Evolutionary conservation across 2,113 vertebrate genomes (phyloP), one percentile per base, ranked within the genome.

Genomic region (Rhizomys pruinosus): DNA sequence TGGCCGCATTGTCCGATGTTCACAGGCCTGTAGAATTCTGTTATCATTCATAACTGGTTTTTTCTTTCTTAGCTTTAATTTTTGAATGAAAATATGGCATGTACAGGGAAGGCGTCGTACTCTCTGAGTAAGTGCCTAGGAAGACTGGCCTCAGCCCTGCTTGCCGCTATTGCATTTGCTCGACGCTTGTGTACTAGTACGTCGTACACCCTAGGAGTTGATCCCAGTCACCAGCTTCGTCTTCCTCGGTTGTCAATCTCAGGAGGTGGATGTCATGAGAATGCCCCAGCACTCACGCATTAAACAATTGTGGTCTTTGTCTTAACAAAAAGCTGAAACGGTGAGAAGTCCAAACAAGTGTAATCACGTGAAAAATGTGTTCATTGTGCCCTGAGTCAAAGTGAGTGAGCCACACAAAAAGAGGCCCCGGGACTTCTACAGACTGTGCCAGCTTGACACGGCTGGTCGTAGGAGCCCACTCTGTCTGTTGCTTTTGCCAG

Each of bases 211-310:
- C n/a, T n/a, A 99, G 82, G 73, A 93, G 76, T 98, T 98, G 91
- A 96, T 94, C 79, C 98, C 98, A 78, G 98, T 98, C 96, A 99
- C 94, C 81, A 99, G 95, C 87, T n/a, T 98, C 98, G 0, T 98
- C 98, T 94, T 99, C n/a, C 99, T 68, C 98, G 91, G 93, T 98
- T 98, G 92, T 98, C 97, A 32, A 99, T 99, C 97, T 99, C 84
- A 97, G 97, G 82, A 99, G 98, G 96, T 98, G 99, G 87, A 98
- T 97, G 90, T 98, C 93, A 3, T 99, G 99, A 22, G 98, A n/a
- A 98, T 0, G 91, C 44, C 4, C 95, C 97, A 23, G 98, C 96
- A n/a, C n/a, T n/a, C n/a, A n/a, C 0, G 98, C 92, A 0, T 97
- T 98, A n/a, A 87, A 98, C 97, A 55, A 98, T 93, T 3, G 98